Evolutionary conservation across 2,888 invertebrate species (phyloP), one percentile per base, ranked within the genome.

Genomic region (Hedya salicella): DNA sequence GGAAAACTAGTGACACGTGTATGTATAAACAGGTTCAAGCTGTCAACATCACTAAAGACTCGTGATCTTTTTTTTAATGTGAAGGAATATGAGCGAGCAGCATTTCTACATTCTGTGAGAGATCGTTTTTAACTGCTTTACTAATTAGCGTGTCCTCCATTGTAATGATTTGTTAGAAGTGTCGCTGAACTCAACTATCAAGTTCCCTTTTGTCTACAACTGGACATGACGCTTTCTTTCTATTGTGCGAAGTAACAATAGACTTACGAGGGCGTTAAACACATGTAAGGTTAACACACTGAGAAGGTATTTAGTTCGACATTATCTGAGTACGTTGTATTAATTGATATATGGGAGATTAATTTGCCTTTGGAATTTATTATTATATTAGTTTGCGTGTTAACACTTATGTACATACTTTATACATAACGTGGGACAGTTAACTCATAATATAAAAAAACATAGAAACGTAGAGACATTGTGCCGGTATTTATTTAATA

Each of bases 101-200:
- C 6, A n/a, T 21, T 13, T 13, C 25, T 6, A 3, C 9, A 36
- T 36, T 36, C 2, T 36, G 25, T 49, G n/a, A 49, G 8, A 14
- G 30, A 16, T 30, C 2, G n/a, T 25, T 49, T 49, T 49, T 2
- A 14, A 30, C 13, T 9, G 40, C 30, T 61, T 14, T 30, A 30
- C 40, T 36, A 44, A 49, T 57, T 57, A 50, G 5, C 19, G 36
- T 44, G 64, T 13, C 44, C 50, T 16, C 42, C 42, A 42, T 64
- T 21, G 21, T 42, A 36, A 32, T 19, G 32, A 57, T 52, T 46
- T 44, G 50, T 64, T 52, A 44, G 17, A 25, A 30, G 50, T 57
- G 64, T 64, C 49, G 42, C 50, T 64, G 64, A 57, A 57, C 64
- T 59, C 57, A 44, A 52, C 42, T 64, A 59, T 64, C 50, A 64